phyloP scores from a whole-genome alignment of 2,797 vertebrate genomes.

The Florisuga fusca region DNA sequence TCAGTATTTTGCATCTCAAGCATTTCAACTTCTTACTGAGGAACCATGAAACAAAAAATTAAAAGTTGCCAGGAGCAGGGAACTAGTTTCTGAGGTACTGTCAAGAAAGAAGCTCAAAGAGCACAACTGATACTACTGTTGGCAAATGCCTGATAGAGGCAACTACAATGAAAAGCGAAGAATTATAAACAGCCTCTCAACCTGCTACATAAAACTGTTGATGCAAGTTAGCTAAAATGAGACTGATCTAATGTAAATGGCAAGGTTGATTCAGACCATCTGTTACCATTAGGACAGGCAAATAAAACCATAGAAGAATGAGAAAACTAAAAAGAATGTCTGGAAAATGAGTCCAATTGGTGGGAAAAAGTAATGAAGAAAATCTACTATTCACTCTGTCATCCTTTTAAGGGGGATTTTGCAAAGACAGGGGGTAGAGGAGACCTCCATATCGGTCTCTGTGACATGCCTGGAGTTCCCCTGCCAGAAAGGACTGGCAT shows the following conservation, averaged over 20 bases:
- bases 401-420: not conserved
- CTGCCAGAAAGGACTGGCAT: accelerated
- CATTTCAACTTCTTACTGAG: not conserved
- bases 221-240: conserved; percentile 12
- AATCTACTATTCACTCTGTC: not conserved
- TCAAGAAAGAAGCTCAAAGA: not conserved
- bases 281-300: conserved; percentile 51
- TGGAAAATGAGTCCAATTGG: conserved; percentile 38
- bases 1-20: not conserved
- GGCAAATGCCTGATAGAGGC: not conserved
- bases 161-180: not conserved
- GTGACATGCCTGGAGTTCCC: not conserved
- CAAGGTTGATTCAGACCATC: conserved; percentile 57
- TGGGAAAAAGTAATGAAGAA: not conserved
- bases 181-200: not conserved
- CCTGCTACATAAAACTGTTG: conserved; percentile 21
- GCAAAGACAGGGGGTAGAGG: not conserved
- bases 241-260: conserved; percentile 55
- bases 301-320: conserved; percentile 35
- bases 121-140: not conserved
- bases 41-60: not conserved
- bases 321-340: conserved; percentile 55
- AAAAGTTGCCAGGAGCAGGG: not conserved
- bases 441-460: not conserved
- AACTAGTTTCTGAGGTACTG: not conserved